Conservation (phyloP, 2,797 vertebrate genomes). For the Limosa lapponica region DNA sequence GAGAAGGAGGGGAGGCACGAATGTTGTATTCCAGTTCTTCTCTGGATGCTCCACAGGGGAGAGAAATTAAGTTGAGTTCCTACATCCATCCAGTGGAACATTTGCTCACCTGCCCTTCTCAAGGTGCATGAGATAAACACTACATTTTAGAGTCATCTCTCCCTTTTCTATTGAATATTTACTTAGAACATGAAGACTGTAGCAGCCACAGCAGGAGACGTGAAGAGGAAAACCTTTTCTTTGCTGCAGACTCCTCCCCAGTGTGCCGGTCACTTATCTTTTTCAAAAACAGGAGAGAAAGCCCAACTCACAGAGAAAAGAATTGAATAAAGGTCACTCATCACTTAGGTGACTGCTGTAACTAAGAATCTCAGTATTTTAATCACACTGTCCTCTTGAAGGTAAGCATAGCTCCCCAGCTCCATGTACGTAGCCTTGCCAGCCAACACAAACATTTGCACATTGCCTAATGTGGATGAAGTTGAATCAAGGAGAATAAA, state of each 20-base stretch:
- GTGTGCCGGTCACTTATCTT: background rate
- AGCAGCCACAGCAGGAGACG: background rate
- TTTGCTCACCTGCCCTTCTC: background rate
- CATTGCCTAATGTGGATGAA: background rate
- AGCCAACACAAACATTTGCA: background rate
- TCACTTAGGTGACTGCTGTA: background rate
- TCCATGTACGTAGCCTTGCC: rapidly evolving
- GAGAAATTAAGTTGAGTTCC: background rate
- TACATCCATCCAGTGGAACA: background rate
- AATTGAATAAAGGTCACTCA: background rate
- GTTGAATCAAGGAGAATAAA: background rate
- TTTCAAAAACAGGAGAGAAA: background rate
- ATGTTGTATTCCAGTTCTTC: background rate
- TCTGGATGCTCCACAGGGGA: background rate
- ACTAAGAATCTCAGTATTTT: background rate
- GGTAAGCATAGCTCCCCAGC: background rate
- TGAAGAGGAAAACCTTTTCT: background rate
- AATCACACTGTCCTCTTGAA: background rate
- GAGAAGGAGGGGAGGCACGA: background rate
- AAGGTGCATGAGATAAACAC: background rate
- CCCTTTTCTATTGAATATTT: background rate
- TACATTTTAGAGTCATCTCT: background rate
- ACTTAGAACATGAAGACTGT: background rate
- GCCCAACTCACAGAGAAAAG: background rate
- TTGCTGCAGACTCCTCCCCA: background rate